These are phyloP conservation scores for Andrena haemorrhoa DNA, from an alignment of 2,888 invertebrate genomes.

Conservation along the genomic window DNA sequence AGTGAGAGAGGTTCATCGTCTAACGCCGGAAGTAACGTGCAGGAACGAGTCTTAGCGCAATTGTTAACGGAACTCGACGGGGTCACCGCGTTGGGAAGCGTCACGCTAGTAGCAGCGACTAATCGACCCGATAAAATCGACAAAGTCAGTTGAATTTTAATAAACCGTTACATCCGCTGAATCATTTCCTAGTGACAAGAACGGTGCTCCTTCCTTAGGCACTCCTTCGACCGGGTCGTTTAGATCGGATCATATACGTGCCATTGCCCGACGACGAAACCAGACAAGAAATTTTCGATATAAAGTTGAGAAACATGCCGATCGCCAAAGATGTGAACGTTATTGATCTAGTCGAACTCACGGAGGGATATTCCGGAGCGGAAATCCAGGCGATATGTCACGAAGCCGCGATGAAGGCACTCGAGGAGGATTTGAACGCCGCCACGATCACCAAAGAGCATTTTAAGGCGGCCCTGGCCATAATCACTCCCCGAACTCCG, in stretches of 20 bases:
- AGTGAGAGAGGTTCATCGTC: slow-evolving; percentile 89
- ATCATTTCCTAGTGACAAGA: too few species aligned
- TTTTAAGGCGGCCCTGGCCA: slow-evolving; percentile 90
- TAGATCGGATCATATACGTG: slow-evolving; percentile 97
- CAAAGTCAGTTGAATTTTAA: slow-evolving; percentile 85
- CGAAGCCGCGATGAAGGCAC: slow-evolving; percentile 94
- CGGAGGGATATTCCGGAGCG: slow-evolving; percentile 96
- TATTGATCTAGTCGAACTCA: slow-evolving; percentile 88
- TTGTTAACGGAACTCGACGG: slow-evolving; percentile 98
- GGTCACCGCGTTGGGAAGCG: slow-evolving; percentile 93
- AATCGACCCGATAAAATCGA: slow-evolving; percentile 99
- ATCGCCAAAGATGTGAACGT: slow-evolving; percentile 88
- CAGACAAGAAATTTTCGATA: slow-evolving; percentile 92
- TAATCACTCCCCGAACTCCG: slow-evolving; percentile 92
- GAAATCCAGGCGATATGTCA: slow-evolving; percentile 96
- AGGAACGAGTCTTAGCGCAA: slow-evolving; percentile 96
- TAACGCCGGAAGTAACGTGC: slow-evolving; percentile 89
- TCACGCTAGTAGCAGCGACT: slow-evolving; percentile 97
- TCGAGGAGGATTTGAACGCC: slow-evolving; percentile 91
- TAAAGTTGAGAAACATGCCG: slow-evolving; percentile 92
- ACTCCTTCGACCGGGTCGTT: slow-evolving; percentile 94
- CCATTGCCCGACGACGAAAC: slow-evolving; percentile 94
- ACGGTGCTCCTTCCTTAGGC: slow-evolving; percentile 86
- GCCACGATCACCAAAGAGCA: slow-evolving; percentile 88
- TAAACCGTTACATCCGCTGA: slow-evolving; percentile 6